phyloP scores from a whole-genome alignment of 2,888 invertebrate genomes.

The Gari tellinella region DNA sequence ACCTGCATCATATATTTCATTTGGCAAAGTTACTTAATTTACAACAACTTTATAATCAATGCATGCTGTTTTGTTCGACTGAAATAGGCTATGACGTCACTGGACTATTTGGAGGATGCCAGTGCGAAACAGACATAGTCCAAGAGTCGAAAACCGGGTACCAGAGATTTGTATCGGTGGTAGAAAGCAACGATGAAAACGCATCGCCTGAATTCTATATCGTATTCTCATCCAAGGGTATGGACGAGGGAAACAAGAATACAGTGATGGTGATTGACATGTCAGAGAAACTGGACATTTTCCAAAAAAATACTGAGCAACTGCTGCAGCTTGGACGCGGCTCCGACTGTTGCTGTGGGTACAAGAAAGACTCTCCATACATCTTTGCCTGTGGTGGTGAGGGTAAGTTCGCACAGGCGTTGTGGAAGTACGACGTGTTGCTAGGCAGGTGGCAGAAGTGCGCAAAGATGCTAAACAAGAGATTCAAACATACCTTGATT shows the following conservation, averaged over 20 bases:
- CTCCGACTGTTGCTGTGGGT: conserved; percentile 45
- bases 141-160: conserved; percentile 30
- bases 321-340: conserved; percentile 33
- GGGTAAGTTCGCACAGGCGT: conserved; percentile 15
- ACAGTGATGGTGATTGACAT: conserved; percentile 45
- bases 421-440: conserved; percentile 55
- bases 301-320: conserved; percentile 33
- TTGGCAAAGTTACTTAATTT: conserved; percentile 40
- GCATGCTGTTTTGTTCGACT: conserved; percentile 31
- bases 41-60: conserved; percentile 35
- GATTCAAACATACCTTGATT: conserved; percentile 48
- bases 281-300: conserved; percentile 33
- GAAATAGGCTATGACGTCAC: conserved; percentile 19
- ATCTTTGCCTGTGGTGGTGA: conserved; percentile 46
- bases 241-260: conserved; percentile 21
- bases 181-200: conserved; percentile 34
- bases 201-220: conserved; percentile 48
- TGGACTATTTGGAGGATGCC: conserved; percentile 34
- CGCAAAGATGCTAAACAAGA: conserved; percentile 42
- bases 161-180: conserved; percentile 33
- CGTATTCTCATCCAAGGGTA: conserved; percentile 24
- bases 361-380: conserved; percentile 47
- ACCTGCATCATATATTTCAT: conserved; percentile 50
- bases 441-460: conserved; percentile 46
- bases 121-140: conserved; percentile 22